A percentile compares a stretch with the other conserved stretches of the same genome.
Evolutionary conservation across 2,888 invertebrate species (phyloP).

Genomic region (Oconnorella tubifera): DNA sequence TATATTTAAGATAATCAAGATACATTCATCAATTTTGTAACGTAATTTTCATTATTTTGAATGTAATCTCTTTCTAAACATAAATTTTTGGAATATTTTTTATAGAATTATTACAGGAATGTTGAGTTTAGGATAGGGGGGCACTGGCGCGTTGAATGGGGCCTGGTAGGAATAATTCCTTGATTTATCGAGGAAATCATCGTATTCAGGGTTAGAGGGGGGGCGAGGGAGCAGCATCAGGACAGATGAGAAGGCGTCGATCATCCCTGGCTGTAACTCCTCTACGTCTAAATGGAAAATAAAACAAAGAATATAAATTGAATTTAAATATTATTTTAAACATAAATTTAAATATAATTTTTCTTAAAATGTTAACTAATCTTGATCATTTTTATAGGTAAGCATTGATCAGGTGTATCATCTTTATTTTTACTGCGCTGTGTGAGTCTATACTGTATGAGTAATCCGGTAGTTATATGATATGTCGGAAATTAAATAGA

Average conservation of each 20-base stretch:
- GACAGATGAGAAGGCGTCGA: conserved; percentile 26
- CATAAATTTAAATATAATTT: not conserved
- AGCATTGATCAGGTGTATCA: not conserved
- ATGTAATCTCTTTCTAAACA: too few species aligned
- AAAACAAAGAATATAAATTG: not conserved
- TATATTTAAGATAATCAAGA: too few species aligned
- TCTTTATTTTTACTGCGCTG: too few species aligned
- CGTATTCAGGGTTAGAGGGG: conserved; percentile 64
- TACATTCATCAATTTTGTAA: too few species aligned
- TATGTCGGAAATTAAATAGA: too few species aligned
- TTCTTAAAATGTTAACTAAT: too few species aligned
- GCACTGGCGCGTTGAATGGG: conserved; percentile 6
- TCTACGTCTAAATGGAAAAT: conserved; percentile 18
- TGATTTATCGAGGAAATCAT: conserved; percentile 75
- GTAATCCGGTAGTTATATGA: too few species aligned
- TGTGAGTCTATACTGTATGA: too few species aligned
- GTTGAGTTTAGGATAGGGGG: not conserved
- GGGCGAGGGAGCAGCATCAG: conserved; percentile 63
- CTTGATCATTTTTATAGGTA: too few species aligned
- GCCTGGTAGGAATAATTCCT: conserved; percentile 65
- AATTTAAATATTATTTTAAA: not conserved
- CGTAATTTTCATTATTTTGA: too few species aligned
- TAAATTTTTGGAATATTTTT: too few species aligned
- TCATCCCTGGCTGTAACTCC: conserved; percentile 16
- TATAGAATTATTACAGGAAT: conserved; percentile 14